Evolutionary conservation across 2,797 vertebrate species (phyloP).

Genomic region (Hafferia zeledoni): DNA sequence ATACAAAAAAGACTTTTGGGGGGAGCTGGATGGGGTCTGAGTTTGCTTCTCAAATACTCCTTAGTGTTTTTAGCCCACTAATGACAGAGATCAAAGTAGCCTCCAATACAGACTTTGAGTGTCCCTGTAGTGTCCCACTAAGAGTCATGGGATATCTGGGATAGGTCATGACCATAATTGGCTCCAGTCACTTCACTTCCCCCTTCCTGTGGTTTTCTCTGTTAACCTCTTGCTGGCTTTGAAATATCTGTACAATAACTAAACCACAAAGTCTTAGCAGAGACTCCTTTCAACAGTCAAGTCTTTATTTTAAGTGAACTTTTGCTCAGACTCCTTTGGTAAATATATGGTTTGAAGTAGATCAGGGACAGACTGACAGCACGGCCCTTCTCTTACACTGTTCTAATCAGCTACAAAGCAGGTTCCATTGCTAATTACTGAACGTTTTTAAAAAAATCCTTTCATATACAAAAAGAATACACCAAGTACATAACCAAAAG

Average conservation of each 20-base stretch:
- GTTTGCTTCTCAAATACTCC: neutral
- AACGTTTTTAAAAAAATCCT: constrained; percentile 69
- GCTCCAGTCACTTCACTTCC: neutral
- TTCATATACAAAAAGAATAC: constrained; percentile 74
- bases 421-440: constrained; percentile 51
- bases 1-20: neutral
- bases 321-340: constrained; percentile 62
- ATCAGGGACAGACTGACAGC: constrained; percentile 52
- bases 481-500: constrained; percentile 70
- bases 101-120: neutral
- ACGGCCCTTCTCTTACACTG: constrained; percentile 35
- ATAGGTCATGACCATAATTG: neutral
- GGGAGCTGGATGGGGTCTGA: neutral
- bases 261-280: constrained; percentile 54
- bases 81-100: neutral
- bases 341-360: constrained; percentile 60
- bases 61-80: neutral
- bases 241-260: constrained; percentile 25
- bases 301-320: constrained; percentile 55
- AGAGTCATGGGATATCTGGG: neutral
- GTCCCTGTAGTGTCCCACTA: neutral
- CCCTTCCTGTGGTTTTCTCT: neutral
- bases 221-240: constrained; percentile 9
- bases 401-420: constrained; percentile 58
- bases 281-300: constrained; percentile 54